Evolutionary conservation across 2,113 vertebrate genomes (phyloP).

Genomic region (Oceanites oceanicus): DNA sequence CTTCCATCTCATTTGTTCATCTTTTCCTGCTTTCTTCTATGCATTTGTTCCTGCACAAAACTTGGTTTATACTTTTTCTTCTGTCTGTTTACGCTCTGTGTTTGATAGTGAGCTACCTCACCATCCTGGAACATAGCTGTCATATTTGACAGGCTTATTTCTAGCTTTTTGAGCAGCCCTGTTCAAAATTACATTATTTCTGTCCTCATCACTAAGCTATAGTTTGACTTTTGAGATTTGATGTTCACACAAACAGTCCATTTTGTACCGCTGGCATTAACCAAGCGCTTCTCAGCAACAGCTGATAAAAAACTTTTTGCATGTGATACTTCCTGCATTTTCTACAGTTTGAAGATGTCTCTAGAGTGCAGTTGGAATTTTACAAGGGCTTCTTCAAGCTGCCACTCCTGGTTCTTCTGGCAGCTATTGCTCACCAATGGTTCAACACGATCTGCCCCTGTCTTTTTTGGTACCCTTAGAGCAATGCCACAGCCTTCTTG

Average conservation of each 20-base stretch:
- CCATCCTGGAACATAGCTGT: background rate
- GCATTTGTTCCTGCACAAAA: background rate
- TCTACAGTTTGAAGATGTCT: background rate
- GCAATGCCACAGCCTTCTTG: background rate
- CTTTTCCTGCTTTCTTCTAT: conserved; percentile 1
- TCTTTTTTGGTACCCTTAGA: background rate
- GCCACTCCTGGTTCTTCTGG: background rate
- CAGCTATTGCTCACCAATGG: background rate
- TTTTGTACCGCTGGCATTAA: background rate
- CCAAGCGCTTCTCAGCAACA: background rate
- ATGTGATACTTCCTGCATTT: background rate
- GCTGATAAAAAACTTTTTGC: background rate
- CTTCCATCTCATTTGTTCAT: background rate
- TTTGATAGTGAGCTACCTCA: background rate
- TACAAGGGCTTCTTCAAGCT: background rate
- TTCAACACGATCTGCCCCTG: background rate
- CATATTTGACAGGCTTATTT: background rate
- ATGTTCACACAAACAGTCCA: background rate
- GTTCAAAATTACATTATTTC: background rate
- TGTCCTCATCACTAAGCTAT: background rate
- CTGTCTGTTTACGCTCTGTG: background rate
- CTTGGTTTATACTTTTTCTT: background rate
- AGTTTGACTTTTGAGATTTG: background rate
- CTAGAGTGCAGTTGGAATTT: background rate
- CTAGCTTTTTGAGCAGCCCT: background rate